These are phyloP conservation scores for Pedetes capensis DNA, from an alignment of 2,113 vertebrate genomes.

Conservation along the genomic window DNA sequence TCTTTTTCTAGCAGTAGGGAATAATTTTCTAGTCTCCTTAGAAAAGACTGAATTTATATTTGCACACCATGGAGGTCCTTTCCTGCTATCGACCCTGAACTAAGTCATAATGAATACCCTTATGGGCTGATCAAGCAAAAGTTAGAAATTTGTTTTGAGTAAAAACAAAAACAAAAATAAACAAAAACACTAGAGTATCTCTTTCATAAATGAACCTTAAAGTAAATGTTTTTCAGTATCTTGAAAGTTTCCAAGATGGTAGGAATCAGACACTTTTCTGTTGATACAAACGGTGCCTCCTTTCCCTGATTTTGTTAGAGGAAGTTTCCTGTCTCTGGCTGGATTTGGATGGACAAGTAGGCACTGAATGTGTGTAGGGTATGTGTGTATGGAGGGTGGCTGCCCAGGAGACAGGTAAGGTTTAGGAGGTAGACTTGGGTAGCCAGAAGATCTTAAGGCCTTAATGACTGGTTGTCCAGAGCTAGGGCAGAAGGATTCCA, in stretches of 20 bases:
- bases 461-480: neutral
- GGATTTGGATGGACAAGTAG: neutral
- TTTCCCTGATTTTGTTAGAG: neutral
- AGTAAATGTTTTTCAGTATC: neutral
- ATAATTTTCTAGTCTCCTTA: neutral
- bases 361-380: neutral
- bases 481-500: neutral
- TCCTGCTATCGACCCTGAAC: neutral
- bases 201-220: neutral
- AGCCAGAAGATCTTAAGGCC: neutral
- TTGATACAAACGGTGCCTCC: neutral
- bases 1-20: neutral
- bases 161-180: neutral
- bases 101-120: neutral
- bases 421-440: neutral
- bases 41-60: neutral
- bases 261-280: neutral
- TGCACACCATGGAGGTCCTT: neutral
- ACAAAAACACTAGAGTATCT: neutral
- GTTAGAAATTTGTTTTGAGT: neutral
- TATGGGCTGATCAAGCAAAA: neutral
- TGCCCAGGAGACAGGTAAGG: accelerated
- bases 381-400: accelerated
- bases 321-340: neutral
- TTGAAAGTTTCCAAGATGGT: neutral